Evolutionary conservation across 2,888 invertebrate genomes (phyloP).

Genomic region (Phyllotreta cruciferae): DNA sequence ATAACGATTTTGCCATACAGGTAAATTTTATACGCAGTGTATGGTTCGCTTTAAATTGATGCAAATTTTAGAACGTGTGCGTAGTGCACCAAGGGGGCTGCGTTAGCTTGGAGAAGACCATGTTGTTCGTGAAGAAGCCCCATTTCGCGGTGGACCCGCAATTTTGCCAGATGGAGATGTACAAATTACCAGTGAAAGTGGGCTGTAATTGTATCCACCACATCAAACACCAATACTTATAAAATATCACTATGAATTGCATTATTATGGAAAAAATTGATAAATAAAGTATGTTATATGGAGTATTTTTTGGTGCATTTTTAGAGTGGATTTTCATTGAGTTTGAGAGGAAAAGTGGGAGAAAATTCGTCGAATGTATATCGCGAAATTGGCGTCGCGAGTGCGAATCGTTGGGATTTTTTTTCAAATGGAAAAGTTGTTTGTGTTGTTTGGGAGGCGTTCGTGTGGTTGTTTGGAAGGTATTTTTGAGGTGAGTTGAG

Average conservation of each 20-base stretch:
- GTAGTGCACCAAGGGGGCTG: constrained; percentile 19
- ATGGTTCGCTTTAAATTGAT: not conserved
- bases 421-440: too few relatives aligned
- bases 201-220: constrained; percentile 47
- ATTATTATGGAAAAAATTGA: too few relatives aligned
- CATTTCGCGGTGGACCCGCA: not conserved
- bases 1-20: constrained; percentile 22
- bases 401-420: too few relatives aligned
- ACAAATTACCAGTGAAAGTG: constrained; percentile 39
- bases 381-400: too few relatives aligned
- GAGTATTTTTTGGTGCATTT: too few relatives aligned
- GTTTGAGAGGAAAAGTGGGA: too few relatives aligned
- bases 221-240: constrained; percentile 39
- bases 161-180: constrained; percentile 22
- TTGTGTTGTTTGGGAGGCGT: too few relatives aligned
- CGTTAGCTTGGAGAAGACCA: constrained; percentile 29
- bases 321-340: too few relatives aligned
- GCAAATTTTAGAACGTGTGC: not conserved
- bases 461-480: too few relatives aligned
- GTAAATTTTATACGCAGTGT: constrained; percentile 24
- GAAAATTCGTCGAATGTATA: too few relatives aligned
- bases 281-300: too few relatives aligned
- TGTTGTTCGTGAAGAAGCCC: constrained; percentile 28
- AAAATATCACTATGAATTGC: not conserved
- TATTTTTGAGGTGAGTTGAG: too few relatives aligned